Evolutionary conservation across 2,888 invertebrate genomes (phyloP).

Genomic region (Leptopilina syphax): DNA sequence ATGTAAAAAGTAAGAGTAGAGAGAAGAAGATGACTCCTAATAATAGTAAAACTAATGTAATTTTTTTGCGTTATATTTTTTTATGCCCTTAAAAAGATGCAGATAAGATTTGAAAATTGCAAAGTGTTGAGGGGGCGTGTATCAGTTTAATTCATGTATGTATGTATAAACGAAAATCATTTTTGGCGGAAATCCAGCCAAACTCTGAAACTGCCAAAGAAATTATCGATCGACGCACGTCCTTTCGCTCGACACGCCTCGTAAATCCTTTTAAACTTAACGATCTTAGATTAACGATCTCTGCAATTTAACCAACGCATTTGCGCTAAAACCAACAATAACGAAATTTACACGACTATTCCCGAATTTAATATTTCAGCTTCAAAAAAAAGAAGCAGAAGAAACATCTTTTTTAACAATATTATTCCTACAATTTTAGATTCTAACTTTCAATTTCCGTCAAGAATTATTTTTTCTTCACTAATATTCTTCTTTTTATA

Average conservation of each 20-base stretch:
- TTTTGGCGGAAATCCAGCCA: conserved; percentile 50
- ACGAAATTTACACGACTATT: conserved; percentile 4
- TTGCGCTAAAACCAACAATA: conserved; percentile 41
- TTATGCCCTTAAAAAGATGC: conserved; percentile 11
- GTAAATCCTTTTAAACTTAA: conserved; percentile 50
- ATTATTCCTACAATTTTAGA: too few relatives aligned
- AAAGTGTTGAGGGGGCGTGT: neutral
- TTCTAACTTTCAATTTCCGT: too few relatives aligned
- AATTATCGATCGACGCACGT: conserved; percentile 52
- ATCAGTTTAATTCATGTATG: neutral
- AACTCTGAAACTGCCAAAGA: conserved; percentile 45
- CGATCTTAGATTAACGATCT: conserved; percentile 46
- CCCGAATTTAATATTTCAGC: too few relatives aligned
- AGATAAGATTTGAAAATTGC: conserved; percentile 21
- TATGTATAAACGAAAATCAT: conserved; percentile 42
- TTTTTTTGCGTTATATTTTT: neutral
- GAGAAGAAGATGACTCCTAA: too few relatives aligned
- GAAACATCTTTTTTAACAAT: neutral
- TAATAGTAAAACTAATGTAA: neutral
- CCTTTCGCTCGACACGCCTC: conserved; percentile 48
- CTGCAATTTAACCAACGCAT: conserved; percentile 47
- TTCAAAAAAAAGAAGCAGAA: neutral
- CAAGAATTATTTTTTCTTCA: too few relatives aligned
- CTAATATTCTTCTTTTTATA: too few relatives aligned
- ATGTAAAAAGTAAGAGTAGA: too few relatives aligned